These are phyloP conservation scores for Podiceps cristatus DNA, from an alignment of 2,113 vertebrate species.

Conservation along the genomic window DNA sequence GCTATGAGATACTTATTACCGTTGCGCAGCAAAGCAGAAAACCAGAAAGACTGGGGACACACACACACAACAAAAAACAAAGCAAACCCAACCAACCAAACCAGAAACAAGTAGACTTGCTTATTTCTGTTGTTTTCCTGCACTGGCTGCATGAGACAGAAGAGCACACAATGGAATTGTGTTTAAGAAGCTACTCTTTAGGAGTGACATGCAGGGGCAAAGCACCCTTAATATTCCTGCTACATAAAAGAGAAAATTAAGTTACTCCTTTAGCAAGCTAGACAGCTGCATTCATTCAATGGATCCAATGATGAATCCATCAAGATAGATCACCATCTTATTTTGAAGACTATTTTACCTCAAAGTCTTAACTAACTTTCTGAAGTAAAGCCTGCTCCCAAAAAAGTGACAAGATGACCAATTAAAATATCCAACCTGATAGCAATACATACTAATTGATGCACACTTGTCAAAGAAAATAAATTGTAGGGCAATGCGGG, in stretches of 20 bases:
- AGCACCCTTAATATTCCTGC: not conserved
- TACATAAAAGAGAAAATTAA: not conserved
- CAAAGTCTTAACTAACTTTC: not conserved
- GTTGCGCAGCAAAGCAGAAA: not conserved
- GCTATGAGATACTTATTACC: not conserved
- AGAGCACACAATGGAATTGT: fast-evolving
- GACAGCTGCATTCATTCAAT: not conserved
- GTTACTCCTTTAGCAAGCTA: not conserved
- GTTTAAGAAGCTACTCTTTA: not conserved
- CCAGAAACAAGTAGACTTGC: not conserved
- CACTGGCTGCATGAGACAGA: not conserved
- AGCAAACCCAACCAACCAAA: not conserved
- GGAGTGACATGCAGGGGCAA: not conserved
- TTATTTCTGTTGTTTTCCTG: not conserved
- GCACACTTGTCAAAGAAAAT: not conserved
- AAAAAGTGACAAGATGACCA: not conserved
- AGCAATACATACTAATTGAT: not conserved
- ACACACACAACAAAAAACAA: not conserved
- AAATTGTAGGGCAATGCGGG: not conserved
- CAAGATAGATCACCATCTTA: not conserved
- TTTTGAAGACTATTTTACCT: conserved; percentile 1
- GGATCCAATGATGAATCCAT: not conserved
- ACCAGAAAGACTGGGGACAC: not conserved
- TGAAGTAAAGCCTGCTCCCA: not conserved
- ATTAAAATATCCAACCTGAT: conserved; percentile 12